These are phyloP conservation scores for Listrodromus nycthemerus DNA, from an alignment of 2,888 invertebrate species.

Conservation along the genomic window DNA sequence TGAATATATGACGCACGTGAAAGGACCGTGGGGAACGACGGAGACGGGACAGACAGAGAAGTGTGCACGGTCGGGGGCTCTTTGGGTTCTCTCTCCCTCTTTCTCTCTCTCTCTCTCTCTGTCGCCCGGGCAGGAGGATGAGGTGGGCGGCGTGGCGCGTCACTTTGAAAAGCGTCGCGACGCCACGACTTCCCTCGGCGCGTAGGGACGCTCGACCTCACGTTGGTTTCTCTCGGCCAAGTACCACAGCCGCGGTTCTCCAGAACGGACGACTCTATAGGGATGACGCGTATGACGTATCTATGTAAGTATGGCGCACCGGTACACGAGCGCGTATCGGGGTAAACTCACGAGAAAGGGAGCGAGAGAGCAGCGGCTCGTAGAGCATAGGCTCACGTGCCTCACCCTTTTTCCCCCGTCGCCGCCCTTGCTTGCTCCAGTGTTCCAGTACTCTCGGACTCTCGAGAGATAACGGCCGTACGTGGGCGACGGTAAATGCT, in stretches of 20 bases:
- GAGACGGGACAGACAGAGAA: constrained; percentile 43
- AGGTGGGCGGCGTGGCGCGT: constrained; percentile 57
- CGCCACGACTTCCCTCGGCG: constrained; percentile 45
- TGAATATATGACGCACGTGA: constrained; percentile 19
- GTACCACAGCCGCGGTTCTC: constrained; percentile 37
- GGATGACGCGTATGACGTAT: constrained; percentile 14
- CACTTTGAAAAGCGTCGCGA: constrained; percentile 68
- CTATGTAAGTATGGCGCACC: neutral
- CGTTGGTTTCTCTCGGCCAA: constrained; percentile 46
- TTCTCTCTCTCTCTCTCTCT: no score
- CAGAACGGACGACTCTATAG: constrained; percentile 11
- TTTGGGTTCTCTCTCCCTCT: constrained; percentile 5
- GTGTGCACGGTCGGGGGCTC: constrained; percentile 25
- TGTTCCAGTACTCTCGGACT: constrained; percentile 33
- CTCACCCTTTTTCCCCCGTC: constrained; percentile 7
- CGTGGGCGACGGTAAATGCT: constrained; percentile 53
- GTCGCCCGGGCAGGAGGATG: constrained; percentile 40
- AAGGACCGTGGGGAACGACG: neutral
- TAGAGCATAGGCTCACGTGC: neutral
- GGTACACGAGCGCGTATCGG: constrained; percentile 2
- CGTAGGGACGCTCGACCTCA: constrained; percentile 49
- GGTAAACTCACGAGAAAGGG: neutral
- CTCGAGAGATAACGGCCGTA: constrained; percentile 50
- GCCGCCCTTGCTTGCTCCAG: constrained; percentile 22
- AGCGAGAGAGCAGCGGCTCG: neutral